These are phyloP conservation scores for Salpingus planirostris DNA, from an alignment of 2,888 invertebrate genomes.

Conservation along the genomic window DNA sequence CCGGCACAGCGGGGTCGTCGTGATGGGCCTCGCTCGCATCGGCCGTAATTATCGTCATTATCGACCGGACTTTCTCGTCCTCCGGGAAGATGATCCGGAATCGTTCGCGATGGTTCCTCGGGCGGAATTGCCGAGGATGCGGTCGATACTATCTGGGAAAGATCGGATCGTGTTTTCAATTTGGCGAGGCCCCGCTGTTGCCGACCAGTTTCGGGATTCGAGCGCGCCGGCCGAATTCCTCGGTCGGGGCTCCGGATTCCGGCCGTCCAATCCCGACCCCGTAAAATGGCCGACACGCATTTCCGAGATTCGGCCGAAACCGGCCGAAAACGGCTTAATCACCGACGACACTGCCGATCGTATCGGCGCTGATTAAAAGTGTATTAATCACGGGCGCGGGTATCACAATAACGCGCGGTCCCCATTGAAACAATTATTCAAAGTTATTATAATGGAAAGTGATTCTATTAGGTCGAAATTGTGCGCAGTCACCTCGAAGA, in stretches of 20 bases:
- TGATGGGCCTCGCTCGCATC: too few relatives aligned
- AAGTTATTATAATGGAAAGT: constrained; percentile 41
- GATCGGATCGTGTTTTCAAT: constrained; percentile 36
- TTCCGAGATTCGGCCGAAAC: too few relatives aligned
- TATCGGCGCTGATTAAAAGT: constrained; percentile 28
- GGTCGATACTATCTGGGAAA: constrained; percentile 21
- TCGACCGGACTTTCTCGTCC: too few relatives aligned
- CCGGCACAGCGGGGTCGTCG: too few relatives aligned
- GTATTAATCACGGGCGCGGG: constrained; percentile 29
- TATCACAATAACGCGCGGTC: constrained; percentile 23
- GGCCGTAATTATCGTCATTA: too few relatives aligned
- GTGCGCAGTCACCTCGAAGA: constrained; percentile 30
- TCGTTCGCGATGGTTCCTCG: too few relatives aligned
- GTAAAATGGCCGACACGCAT: constrained; percentile 23
- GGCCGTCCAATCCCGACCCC: constrained; percentile 23
- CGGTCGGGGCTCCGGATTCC: constrained; percentile 25
- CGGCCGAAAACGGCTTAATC: too few relatives aligned
- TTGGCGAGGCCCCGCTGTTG: constrained; percentile 32
- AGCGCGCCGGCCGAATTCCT: constrained; percentile 27
- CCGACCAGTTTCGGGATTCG: constrained; percentile 28
- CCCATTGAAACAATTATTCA: constrained; percentile 40
- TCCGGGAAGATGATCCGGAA: too few relatives aligned
- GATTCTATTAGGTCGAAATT: constrained; percentile 39
- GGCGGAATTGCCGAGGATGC: constrained; percentile 15
- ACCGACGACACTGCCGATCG: too few relatives aligned